These are phyloP conservation scores for Amphiprion percula DNA, from an alignment of 2,113 vertebrate genomes.

Conservation along the genomic window DNA sequence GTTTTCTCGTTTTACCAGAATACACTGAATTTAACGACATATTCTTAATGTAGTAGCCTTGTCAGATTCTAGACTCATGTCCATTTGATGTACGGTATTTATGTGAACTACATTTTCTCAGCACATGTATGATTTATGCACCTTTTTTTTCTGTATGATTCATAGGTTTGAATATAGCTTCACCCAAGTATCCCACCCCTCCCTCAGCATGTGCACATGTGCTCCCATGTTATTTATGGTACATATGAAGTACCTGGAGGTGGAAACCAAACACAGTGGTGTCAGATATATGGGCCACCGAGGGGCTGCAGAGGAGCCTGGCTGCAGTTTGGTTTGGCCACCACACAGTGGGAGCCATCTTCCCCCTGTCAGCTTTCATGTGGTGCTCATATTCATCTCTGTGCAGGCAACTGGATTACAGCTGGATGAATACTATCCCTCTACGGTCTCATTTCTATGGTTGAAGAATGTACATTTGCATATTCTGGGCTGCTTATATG, in stretches of 20 bases:
- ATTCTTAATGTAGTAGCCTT: neutral
- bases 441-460: neutral
- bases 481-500: neutral
- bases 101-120: neutral
- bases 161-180: constrained; percentile 1
- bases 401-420: constrained; percentile 31
- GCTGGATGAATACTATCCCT: constrained; percentile 1
- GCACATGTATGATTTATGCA: neutral
- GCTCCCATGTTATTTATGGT: constrained; percentile 45
- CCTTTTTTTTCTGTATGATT: neutral
- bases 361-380: constrained; percentile 48
- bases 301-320: constrained; percentile 6
- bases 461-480: constrained; percentile 20
- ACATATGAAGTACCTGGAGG: constrained; percentile 39
- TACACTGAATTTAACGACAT: neutral
- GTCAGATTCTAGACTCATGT: neutral
- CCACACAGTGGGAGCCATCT: constrained; percentile 23
- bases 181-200: neutral
- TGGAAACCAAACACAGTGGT: constrained; percentile 48
- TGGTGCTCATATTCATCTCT: constrained; percentile 43
- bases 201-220: neutral
- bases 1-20: neutral
- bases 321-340: constrained; percentile 56
- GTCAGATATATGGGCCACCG: constrained; percentile 57
- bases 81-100: neutral